Base-by-base conservation (phyloP, 2,113 vertebrate species). In the Gambusia affinis region DNA sequence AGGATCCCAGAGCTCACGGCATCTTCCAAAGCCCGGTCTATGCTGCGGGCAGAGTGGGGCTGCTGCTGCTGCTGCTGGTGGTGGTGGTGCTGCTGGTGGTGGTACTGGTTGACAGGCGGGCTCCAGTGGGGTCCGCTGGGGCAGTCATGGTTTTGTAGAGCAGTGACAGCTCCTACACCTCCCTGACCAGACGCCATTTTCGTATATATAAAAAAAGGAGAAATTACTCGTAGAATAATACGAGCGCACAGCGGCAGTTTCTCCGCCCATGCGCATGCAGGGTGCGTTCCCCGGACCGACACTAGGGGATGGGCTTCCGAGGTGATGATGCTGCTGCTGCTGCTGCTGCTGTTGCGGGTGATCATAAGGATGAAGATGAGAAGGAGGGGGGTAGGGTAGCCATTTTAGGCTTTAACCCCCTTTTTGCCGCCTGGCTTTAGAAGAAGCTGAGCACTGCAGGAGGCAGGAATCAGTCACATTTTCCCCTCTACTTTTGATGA, bases 11-110 rank as follows among this genome's bases (percentile, higher is more conserved):
- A 97, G 93, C 94, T 95, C 83, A 92, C 95, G 67, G 97, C 97
- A 94, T 98, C 97, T 86, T 98, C 97, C 90, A 99, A 93, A 86
- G 96, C 95, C 89, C 97, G 95, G 86, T 98, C 97, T 92, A 98
- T 92, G 94, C 97, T 98, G 80, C 97, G 91, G 78, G 92, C 96
- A 60, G 96, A 96, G 84, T 95, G 94, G 79, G 91, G 90, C 85
- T 94, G 93, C 86, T 91, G 89, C 78, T 89, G 88, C 75, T 89
- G 88, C 73, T 94, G 95, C 42, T 94, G 94, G 84, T 95, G 94
- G 76, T 91, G 90, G 83, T 94, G 93, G 83, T 91, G 89, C 0
- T 94, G 89, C 75, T 89, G 88, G 73, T 94, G 95, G 39, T 94
- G 94, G 86, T 94, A 95, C 85, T 94, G 95, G 84, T 90, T 87